Evolutionary conservation across 2,888 invertebrate genomes (phyloP).

Genomic region (Parochlus steinenii): DNA sequence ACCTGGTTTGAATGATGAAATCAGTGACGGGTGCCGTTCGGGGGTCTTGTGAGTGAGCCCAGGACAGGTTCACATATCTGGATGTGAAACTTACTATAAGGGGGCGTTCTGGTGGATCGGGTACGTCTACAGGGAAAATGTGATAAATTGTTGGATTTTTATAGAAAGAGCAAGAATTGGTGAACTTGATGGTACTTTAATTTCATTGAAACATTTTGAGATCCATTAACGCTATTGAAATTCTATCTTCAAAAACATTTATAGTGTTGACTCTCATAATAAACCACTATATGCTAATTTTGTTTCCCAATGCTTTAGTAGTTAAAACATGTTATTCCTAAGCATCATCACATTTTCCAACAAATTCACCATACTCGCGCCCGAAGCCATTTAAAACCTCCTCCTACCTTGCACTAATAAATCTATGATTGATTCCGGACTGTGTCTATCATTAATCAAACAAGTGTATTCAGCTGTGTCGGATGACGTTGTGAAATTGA

Average conservation of each 20-base stretch:
- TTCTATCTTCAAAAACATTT: not conserved
- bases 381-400: no score
- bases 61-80: constrained; percentile 53
- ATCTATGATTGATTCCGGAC: constrained; percentile 44
- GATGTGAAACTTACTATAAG: constrained; percentile 56
- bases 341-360: no score
- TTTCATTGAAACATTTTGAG: not conserved
- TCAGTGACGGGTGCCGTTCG: constrained; percentile 51
- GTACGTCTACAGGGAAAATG: constrained; percentile 39
- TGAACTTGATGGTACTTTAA: not conserved
- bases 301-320: no score
- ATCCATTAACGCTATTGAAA: not conserved
- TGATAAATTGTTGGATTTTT: constrained; percentile 6
- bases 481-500: constrained; percentile 41
- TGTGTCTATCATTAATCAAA: constrained; percentile 47
- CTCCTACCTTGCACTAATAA: constrained; percentile 52
- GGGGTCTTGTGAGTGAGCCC: constrained; percentile 52
- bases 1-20: constrained; percentile 58
- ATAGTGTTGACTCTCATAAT: no score
- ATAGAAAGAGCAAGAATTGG: not conserved
- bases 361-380: no score
- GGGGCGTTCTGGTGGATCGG: constrained; percentile 53
- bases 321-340: no score
- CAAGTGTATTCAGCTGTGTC: constrained; percentile 52
- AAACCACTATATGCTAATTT: no score